phyloP scores from a whole-genome alignment of 2,888 invertebrate genomes.

The Alloscopus bannaensis region DNA sequence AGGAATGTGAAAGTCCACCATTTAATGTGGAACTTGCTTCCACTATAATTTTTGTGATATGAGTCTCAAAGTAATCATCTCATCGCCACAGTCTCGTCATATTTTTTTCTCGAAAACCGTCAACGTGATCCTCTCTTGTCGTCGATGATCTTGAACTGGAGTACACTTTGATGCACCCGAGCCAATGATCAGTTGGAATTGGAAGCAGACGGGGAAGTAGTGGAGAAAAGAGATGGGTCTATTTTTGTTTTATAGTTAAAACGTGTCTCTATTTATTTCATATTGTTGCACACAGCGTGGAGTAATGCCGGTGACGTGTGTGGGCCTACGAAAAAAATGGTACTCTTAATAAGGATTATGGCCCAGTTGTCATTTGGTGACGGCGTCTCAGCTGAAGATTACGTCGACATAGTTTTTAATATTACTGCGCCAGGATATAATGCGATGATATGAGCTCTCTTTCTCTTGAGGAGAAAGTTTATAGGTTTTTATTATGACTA shows the following conservation, averaged over 20 bases:
- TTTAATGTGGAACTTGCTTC: too few relatives aligned
- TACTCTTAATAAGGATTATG: conserved; percentile 50
- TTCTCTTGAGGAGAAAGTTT: conserved; percentile 7
- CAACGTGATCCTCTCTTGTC: too few relatives aligned
- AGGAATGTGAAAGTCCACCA: too few relatives aligned
- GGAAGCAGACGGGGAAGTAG: too few relatives aligned
- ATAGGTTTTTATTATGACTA: conserved; percentile 41
- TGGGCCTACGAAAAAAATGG: conserved; percentile 17
- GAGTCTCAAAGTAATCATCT: conserved; percentile 43
- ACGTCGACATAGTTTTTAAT: neutral
- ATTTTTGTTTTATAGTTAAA: neutral
- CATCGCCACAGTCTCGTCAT: conserved; percentile 46
- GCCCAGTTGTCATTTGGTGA: conserved; percentile 47
- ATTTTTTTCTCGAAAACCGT: too few relatives aligned
- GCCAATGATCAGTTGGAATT: too few relatives aligned
- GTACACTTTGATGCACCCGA: too few relatives aligned
- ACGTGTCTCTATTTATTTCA: neutral
- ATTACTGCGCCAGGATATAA: too few relatives aligned
- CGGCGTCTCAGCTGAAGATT: neutral
- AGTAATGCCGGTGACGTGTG: too few relatives aligned
- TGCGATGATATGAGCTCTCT: neutral
- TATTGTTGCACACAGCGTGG: neutral
- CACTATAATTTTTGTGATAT: conserved; percentile 17
- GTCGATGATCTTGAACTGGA: too few relatives aligned
- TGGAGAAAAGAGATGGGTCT: too few relatives aligned